These are phyloP conservation scores for Vicugna pacos DNA, from an alignment of 2,113 vertebrate genomes.

Conservation along the genomic window DNA sequence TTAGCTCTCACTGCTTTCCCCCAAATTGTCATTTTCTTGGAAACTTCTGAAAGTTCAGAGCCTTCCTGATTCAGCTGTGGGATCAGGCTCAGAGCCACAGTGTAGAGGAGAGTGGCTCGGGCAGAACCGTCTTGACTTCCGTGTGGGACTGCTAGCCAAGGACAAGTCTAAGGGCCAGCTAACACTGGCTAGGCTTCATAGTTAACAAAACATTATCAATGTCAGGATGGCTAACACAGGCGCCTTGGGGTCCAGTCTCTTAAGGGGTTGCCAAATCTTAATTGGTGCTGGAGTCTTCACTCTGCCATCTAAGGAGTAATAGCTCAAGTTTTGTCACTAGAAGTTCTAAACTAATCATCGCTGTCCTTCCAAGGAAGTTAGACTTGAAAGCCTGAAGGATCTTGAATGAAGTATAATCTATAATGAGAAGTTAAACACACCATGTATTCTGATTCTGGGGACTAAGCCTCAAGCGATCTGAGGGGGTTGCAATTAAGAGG, in stretches of 20 bases:
- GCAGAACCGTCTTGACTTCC: neutral
- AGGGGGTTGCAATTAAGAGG: neutral
- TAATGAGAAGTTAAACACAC: neutral
- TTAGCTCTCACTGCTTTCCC: neutral
- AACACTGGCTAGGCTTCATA: neutral
- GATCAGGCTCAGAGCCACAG: too few relatives aligned
- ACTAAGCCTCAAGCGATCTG: neutral
- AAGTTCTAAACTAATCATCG: neutral
- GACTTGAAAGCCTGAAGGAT: neutral
- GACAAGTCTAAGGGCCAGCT: neutral
- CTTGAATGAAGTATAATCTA: neutral
- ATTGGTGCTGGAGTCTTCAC: neutral
- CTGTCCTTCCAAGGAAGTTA: neutral
- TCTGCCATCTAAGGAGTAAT: neutral
- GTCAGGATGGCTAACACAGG: neutral
- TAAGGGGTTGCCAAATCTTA: neutral
- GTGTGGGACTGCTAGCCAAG: neutral
- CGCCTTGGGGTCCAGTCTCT: neutral
- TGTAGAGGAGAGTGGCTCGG: neutral
- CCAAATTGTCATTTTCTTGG: neutral
- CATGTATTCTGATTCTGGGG: neutral
- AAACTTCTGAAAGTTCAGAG: neutral
- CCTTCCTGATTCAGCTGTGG: neutral
- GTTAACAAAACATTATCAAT: neutral
- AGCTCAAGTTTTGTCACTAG: neutral